These are phyloP conservation scores for Sinhomidia bicolor DNA, from an alignment of 2,888 invertebrate species.

Conservation along the genomic window DNA sequence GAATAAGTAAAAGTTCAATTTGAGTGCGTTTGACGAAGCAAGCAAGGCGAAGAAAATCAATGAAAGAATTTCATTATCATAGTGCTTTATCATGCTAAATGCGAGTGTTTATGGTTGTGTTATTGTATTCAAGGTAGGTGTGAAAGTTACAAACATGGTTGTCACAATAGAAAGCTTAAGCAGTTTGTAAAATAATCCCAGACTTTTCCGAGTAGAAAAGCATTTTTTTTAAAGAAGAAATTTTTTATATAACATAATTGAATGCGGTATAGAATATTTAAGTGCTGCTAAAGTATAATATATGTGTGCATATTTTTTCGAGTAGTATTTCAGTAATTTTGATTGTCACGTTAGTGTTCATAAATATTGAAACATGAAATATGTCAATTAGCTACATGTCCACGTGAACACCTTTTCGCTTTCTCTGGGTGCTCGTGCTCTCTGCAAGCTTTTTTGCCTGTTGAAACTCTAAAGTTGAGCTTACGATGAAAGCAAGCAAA, in stretches of 20 bases:
- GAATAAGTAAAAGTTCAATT: background rate
- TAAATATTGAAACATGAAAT: background rate
- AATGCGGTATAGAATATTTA: no score
- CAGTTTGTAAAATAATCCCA: background rate
- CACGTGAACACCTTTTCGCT: slow-evolving; percentile 42
- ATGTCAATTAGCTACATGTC: background rate
- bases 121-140: no score
- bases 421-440: background rate
- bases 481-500: background rate
- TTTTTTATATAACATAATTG: no score
- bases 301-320: no score
- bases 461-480: background rate
- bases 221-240: background rate
- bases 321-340: no score
- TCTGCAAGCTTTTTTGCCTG: background rate
- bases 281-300: no score
- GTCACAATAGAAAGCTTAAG: background rate
- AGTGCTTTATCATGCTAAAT: no score
- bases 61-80: background rate
- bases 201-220: background rate
- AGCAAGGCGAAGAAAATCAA: background rate
- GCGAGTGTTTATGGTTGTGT: no score
- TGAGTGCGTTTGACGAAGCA: background rate
- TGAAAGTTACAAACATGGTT: no score
- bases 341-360: background rate